Percentiles rank a stretch among this genome's conserved stretches.
Evolutionary conservation across 2,888 invertebrate genomes (phyloP).

Genomic region (Chesias legatella): DNA sequence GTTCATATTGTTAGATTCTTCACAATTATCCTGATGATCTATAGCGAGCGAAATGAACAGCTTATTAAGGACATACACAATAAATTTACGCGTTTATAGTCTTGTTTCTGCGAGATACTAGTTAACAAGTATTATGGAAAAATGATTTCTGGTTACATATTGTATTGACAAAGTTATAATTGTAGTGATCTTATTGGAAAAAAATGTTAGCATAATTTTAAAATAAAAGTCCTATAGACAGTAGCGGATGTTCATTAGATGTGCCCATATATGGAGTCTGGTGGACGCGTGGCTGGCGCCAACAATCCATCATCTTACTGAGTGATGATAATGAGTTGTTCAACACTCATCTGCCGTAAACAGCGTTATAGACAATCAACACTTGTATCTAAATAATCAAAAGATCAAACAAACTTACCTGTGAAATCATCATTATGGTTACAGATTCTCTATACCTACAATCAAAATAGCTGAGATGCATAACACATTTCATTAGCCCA

Average conservation of each 20-base stretch:
- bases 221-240: constrained; percentile 29
- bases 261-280: constrained; percentile 42
- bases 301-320: constrained; percentile 46
- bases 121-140: no score
- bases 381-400: constrained; percentile 15
- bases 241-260: constrained; percentile 39
- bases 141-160: no score
- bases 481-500: not conserved
- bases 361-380: constrained; percentile 21
- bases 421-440: no score
- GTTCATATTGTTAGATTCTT: constrained; percentile 59
- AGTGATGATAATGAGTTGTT: constrained; percentile 37
- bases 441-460: no score
- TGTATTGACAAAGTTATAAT: no score
- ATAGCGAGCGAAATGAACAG: constrained; percentile 29
- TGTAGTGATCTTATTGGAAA: constrained; percentile 4
- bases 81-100: not conserved
- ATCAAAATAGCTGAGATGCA: no score
- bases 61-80: constrained; percentile 5
- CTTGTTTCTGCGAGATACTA: no score
- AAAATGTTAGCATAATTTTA: constrained; percentile 26
- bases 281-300: constrained; percentile 48
- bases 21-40: constrained; percentile 52
- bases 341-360: constrained; percentile 31
- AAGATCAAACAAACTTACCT: constrained; percentile 14